Evolutionary conservation across 2,797 vertebrate genomes (phyloP), one percentile per base, ranked within the genome.

Genomic region (Chaenodraco wilsoni): DNA sequence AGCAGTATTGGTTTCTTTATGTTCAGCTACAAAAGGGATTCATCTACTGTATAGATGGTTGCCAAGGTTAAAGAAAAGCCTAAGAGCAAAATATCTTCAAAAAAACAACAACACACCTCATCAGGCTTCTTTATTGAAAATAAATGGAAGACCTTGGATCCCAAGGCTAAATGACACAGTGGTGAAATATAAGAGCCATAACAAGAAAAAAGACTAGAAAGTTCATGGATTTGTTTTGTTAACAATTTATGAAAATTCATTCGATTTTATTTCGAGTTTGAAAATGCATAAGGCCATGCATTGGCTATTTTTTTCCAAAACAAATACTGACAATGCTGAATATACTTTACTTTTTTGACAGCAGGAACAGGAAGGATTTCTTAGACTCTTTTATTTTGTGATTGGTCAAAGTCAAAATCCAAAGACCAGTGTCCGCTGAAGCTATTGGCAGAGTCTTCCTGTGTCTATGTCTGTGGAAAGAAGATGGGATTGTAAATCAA

Each of bases 401-500:
- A 21, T 40, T 14, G 31, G 14, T 62, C 3, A n/a, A 40, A 21
- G 17, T 50, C 46, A 5, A 40, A 37, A 49, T 3, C 33, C 33
- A 37, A 37, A 37, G 33, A 49, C 15, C 2, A 17, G 41, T 46
- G 8, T 48, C 3, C 14, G 55, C 10, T 33, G 33, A 16, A 33
- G 21, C 43, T 13, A 4, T 41, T 13, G 19, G 12, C 50, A 1
- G 48, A 43, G 8, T 33, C 21, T 1, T 3, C 3, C 23, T 17
- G 0, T 19, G 14, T 59, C 14, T 52, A 37, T 19, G 45, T 58
- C 27, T 64, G 44, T 54, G 19, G 19, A 2, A 50, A 40, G 17
- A 43, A 55, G 21, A 57, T 27, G 17, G 11, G 31, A 43, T 1
- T 23, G 46, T 46, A 69, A 57, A 72, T 74, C 37, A 40, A 41